phyloP scores from a whole-genome alignment of 37 sponge, comb jelly and placozoan genomes.

The Halisarca cf. caerulea region DNA sequence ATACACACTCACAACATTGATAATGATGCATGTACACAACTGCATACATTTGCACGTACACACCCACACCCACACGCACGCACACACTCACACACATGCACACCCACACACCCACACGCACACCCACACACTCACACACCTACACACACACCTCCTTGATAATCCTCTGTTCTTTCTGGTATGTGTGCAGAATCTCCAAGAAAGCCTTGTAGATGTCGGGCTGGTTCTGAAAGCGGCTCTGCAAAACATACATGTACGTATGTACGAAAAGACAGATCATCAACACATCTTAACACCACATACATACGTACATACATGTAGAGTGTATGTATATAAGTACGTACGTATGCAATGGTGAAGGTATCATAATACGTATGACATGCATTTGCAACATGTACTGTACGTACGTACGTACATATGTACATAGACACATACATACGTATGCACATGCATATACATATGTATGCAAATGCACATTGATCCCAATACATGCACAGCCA shows the following conservation, averaged over 20 bases:
- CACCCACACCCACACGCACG: neutral
- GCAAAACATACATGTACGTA: neutral
- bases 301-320: no score
- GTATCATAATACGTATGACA: no score
- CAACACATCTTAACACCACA: no score
- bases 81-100: neutral
- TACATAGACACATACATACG: no score
- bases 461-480: no score
- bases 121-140: neutral
- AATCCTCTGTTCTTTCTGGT: slow-evolving; percentile 91
- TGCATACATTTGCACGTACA: neutral
- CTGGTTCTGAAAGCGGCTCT: slow-evolving; percentile 91
- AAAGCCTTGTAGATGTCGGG: slow-evolving; percentile 95
- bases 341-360: no score
- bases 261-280: neutral
- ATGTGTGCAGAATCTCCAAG: slow-evolving; percentile 94
- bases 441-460: no score
- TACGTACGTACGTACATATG: no score
- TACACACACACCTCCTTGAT: slow-evolving; percentile 53
- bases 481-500: no score
- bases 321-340: no score
- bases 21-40: neutral
- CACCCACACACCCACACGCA: neutral
- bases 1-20: no score
- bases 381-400: no score